Evolutionary conservation across 2,888 invertebrate genomes (phyloP), one percentile per base, ranked within the genome.

Genomic region (Siphonodentalium dalli): DNA sequence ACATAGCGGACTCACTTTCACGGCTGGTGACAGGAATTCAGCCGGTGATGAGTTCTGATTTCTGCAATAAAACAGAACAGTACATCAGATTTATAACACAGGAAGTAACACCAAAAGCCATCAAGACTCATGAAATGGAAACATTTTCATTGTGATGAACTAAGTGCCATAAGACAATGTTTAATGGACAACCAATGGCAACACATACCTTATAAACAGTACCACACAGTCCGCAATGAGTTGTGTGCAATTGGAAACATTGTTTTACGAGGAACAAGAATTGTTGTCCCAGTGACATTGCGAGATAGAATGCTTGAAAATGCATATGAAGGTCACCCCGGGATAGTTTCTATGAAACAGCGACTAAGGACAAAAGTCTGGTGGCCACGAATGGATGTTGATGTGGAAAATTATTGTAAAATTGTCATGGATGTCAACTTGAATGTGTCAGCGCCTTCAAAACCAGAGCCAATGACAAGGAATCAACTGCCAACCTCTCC

Each of bases 1-100:
- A 67, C 34, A 55, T 54, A 2, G 60, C 56, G 21, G 64, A 68
- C 44, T 46, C 55, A n/a, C 45, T 68, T 11, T 64, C 61, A 18
- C 54, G 61, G 20, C 49, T 59, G 18, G 46, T 59, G n/a, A n/a
- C n/a, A n/a, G n/a, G n/a, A n/a, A n/a, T n/a, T n/a, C n/a, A n/a
- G n/a, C n/a, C n/a, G n/a, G n/a, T n/a, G n/a, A n/a, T n/a, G n/a
- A n/a, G n/a, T n/a, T n/a, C n/a, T n/a, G n/a, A n/a, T n/a, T n/a
- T n/a, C n/a, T n/a, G n/a, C n/a, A n/a, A n/a, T n/a, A n/a, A n/a
- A n/a, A n/a, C n/a, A n/a, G n/a, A n/a, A n/a, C n/a, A n/a, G n/a
- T n/a, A n/a, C n/a, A n/a, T n/a, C n/a, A n/a, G n/a, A n/a, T n/a
- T n/a, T n/a, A n/a, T n/a, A n/a, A n/a, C n/a, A n/a, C n/a, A n/a